Conservation (phyloP, 2,888 invertebrate genomes). For the Pyrrhia umbra region DNA sequence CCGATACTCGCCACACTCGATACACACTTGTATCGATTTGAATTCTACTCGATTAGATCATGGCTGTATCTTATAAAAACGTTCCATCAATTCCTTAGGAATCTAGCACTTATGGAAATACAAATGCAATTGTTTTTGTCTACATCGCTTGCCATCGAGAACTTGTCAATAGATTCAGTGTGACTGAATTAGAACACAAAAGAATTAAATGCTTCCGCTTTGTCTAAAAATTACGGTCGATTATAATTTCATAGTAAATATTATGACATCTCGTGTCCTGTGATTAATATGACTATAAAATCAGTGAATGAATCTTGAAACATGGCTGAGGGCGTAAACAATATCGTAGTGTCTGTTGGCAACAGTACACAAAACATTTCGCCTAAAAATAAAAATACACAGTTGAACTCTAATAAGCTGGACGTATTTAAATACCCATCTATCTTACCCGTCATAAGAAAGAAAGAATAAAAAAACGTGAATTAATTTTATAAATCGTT, state of each 20-base stretch:
- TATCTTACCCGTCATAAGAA: background rate
- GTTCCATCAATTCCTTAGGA: background rate
- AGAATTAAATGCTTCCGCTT: no score
- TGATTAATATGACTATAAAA: no score
- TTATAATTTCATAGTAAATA: background rate
- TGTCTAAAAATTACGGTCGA: no score
- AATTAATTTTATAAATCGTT: background rate
- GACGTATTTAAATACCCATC: background rate
- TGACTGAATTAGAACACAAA: no score
- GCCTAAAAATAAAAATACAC: conserved; percentile 4
- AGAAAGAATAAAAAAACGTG: background rate
- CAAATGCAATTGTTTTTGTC: no score
- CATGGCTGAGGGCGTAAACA: background rate
- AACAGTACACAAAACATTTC: background rate
- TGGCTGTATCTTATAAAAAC: background rate
- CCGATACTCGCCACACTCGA: conserved; percentile 36
- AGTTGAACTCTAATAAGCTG: background rate
- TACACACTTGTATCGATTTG: conserved; percentile 28
- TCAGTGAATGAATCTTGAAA: background rate
- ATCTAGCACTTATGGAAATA: no score
- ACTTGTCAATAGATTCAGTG: no score
- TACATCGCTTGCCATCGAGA: no score
- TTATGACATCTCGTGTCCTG: background rate
- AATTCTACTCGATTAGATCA: conserved; percentile 17
- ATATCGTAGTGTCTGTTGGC: background rate